Conservation (phyloP, 2,113 vertebrate genomes). For the Brachionichthys hirsutus region DNA sequence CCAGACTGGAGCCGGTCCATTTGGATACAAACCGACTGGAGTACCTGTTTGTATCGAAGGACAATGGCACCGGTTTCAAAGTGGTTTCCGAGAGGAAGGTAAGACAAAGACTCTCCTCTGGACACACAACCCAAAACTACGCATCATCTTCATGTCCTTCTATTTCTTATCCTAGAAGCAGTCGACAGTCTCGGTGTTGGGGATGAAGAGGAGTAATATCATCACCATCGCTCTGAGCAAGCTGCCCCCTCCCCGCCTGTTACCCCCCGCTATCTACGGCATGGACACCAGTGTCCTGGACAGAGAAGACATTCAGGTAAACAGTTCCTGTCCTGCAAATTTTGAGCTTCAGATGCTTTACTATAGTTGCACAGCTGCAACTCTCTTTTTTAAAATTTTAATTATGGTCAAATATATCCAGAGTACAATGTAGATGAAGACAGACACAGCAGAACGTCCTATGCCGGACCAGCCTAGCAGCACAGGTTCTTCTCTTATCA, state of each 20-base stretch:
- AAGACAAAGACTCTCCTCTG: too few relatives aligned
- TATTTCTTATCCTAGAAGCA: slow-evolving; percentile 56
- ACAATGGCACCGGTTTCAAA: slow-evolving; percentile 38
- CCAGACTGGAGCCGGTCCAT: slow-evolving; percentile 66
- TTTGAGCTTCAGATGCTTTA: neutral
- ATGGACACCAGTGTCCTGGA: slow-evolving; percentile 81
- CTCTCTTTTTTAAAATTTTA: neutral
- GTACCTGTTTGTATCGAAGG: slow-evolving; percentile 74
- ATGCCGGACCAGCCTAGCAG: neutral
- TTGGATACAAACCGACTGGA: slow-evolving; percentile 72
- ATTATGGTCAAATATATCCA: neutral
- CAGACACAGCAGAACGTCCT: neutral
- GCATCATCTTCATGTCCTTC: neutral
- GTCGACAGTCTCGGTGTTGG: slow-evolving; percentile 65
- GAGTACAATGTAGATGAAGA: neutral
- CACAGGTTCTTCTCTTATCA: neutral
- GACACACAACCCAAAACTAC: too few relatives aligned
- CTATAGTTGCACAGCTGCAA: neutral
- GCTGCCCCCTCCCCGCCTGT: slow-evolving; percentile 74
- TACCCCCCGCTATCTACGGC: slow-evolving; percentile 75
- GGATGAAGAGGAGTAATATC: slow-evolving; percentile 80
- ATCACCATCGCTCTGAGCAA: slow-evolving; percentile 78
- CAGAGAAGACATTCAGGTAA: slow-evolving; percentile 78
- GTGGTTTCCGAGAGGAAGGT: slow-evolving; percentile 59
- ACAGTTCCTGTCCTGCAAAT: neutral